Percentiles rank a stretch among this genome's conserved stretches.
Conservation (phyloP, 1,140 invertebrate genomes). For the Colletes gigas region DNA sequence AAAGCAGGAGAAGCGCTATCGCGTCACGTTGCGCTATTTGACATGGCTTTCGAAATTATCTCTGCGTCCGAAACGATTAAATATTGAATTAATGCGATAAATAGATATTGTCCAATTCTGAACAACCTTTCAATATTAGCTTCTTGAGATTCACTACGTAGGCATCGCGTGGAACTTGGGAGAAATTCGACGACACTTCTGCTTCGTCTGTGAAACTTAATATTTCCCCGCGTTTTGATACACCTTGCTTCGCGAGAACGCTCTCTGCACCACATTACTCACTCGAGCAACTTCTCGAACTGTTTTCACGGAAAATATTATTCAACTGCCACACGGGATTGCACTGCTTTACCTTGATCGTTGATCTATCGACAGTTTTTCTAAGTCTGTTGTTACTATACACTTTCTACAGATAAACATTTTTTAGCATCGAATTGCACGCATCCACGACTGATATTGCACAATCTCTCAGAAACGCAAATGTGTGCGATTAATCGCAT, state of each 20-base stretch:
- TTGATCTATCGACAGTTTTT: conserved; percentile 8
- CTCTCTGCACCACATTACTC: not conserved
- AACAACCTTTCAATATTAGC: not conserved
- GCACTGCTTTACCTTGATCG: conserved; percentile 50
- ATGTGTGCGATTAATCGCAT: not conserved
- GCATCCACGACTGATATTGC: not conserved
- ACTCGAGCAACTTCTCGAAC: not conserved
- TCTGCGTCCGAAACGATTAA: too few relatives aligned
- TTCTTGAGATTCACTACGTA: not conserved
- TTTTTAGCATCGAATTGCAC: conserved; percentile 42
- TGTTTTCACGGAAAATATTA: not conserved
- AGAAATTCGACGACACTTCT: not conserved
- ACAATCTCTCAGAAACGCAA: not conserved
- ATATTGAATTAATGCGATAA: too few relatives aligned
- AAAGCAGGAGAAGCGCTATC: too few relatives aligned
- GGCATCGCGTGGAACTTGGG: not conserved
- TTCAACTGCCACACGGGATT: not conserved
- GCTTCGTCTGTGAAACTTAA: not conserved
- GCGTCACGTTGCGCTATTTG: too few relatives aligned
- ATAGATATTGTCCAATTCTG: not conserved
- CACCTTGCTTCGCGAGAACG: not conserved
- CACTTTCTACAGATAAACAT: not conserved
- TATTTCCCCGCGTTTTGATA: not conserved
- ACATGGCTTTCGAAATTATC: too few relatives aligned
- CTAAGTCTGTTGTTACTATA: not conserved